Base-by-base conservation (phyloP, 1,140 invertebrate species). In the Sinonovacula constricta region DNA sequence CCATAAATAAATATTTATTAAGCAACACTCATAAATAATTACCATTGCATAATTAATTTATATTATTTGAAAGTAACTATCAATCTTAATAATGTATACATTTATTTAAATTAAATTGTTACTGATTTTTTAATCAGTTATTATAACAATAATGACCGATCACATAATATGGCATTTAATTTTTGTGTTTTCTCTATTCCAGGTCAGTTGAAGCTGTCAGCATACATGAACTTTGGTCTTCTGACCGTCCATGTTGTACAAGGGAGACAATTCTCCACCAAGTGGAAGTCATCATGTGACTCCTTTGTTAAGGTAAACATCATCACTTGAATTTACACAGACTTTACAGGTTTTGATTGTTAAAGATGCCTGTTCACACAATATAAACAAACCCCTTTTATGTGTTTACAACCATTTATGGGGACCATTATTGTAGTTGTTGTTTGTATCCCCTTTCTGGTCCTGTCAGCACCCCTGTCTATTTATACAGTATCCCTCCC, bases 181-280 rank as follows among this genome's bases (percentile, higher is more conserved):
- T 45, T 7, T 45, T 15, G 7, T 66, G 49, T 56, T 68, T 81
- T 56, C 56, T 62, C 34, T 28, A 81, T 87, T 85, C 36, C 82
- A 88, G 87, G 87, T 76, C 85, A 88, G 49, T 51, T 88, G 26
- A 86, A 85, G 72, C 59, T 88, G 30, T 86, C 87, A 51, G 84
- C 83, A 0, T 88, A 88, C 67, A 87, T 87, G 86, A 88, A 88
- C 67, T 87, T 83, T 80, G 87, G 87, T 59, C 79, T 88, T 12
- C 69, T 88, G 24, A 88, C 87, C 54, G 85, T 88, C 12, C 86
- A 88, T 83, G 87, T 88, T 24, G 76, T 87, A 3, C 85, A 87
- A 68, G 85, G 80, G 1, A 68, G 85, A 60, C 82, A 86, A 57
- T 66, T 88, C 1, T 83, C 80, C 14, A 84, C 83, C 28, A 83